Conservation (phyloP, 2,888 invertebrate genomes). For the Lymantria dispar region DNA sequence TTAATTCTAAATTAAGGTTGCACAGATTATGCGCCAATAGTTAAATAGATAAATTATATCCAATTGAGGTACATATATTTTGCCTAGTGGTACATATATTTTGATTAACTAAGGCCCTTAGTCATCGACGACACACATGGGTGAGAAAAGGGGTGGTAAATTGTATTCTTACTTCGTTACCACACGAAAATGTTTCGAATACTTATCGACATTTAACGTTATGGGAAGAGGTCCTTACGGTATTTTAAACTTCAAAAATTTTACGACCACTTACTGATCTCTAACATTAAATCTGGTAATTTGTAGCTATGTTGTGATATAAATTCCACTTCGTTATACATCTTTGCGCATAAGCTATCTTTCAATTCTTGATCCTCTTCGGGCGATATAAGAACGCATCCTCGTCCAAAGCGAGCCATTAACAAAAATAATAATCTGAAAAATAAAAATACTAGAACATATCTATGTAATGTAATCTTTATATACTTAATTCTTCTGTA, state of each 20-base stretch:
- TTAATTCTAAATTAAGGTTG: no score
- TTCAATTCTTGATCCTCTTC: conserved; percentile 30
- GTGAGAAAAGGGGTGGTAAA: no score
- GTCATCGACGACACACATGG: no score
- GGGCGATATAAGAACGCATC: conserved; percentile 39
- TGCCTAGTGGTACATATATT: no score
- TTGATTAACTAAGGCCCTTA: no score
- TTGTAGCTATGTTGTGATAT: conserved; percentile 36
- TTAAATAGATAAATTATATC: no score
- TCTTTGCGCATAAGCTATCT: conserved; percentile 30
- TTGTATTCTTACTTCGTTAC: no score
- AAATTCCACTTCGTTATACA: conserved; percentile 42
- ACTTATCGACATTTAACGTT: background rate
- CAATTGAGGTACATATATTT: no score
- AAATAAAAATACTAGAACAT: background rate
- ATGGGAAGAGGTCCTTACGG: background rate
- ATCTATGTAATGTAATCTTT: no score
- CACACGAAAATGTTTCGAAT: background rate
- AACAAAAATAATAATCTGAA: conserved; percentile 38
- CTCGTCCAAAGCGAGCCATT: conserved; percentile 30
- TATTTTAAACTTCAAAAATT: background rate
- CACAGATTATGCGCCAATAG: no score
- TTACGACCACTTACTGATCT: background rate
- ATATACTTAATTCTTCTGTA: no score
- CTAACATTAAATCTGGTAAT: conserved; percentile 25